Percentiles rank a stretch among this genome's conserved stretches.
Conservation (phyloP, 1,140 invertebrate species). For the Chlorops oryzae region DNA sequence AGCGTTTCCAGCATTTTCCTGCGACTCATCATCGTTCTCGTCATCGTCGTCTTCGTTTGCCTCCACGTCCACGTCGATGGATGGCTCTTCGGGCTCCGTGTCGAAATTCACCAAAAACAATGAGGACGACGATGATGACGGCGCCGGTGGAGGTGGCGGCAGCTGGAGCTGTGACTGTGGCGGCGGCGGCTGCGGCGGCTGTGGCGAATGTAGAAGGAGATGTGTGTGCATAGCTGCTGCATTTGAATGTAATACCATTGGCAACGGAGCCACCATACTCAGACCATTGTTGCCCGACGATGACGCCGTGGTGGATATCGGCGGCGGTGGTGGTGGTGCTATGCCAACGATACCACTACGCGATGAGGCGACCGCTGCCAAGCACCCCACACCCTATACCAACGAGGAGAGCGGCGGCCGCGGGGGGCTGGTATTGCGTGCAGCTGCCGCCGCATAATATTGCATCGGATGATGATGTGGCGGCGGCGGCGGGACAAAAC, state of each 20-base stretch:
- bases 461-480: slow-evolving; percentile 52
- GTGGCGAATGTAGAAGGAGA: neutral
- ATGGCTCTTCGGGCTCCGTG: slow-evolving; percentile 11
- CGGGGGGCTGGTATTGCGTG: slow-evolving; percentile 44
- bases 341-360: neutral
- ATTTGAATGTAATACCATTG: too few relatives aligned
- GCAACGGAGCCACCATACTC: too few relatives aligned
- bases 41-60: slow-evolving; percentile 16
- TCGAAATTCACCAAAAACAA: too few relatives aligned
- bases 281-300: neutral
- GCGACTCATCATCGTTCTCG: neutral
- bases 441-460: slow-evolving; percentile 41
- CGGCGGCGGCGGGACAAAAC: slow-evolving; percentile 48
- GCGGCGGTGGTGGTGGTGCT: neutral
- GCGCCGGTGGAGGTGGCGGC: neutral
- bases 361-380: slow-evolving; percentile 24
- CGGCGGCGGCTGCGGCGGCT: neutral
- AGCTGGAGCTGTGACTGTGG: neutral
- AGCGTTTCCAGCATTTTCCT: too few relatives aligned
- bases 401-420: slow-evolving; percentile 45
- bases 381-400: slow-evolving; percentile 47
- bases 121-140: neutral
- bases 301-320: neutral
- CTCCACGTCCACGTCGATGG: slow-evolving; percentile 17
- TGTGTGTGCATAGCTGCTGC: too few relatives aligned